Percentiles rank a stretch among this genome's conserved stretches.
Conservation (phyloP, 2,113 vertebrate species). For the Indri indri region DNA sequence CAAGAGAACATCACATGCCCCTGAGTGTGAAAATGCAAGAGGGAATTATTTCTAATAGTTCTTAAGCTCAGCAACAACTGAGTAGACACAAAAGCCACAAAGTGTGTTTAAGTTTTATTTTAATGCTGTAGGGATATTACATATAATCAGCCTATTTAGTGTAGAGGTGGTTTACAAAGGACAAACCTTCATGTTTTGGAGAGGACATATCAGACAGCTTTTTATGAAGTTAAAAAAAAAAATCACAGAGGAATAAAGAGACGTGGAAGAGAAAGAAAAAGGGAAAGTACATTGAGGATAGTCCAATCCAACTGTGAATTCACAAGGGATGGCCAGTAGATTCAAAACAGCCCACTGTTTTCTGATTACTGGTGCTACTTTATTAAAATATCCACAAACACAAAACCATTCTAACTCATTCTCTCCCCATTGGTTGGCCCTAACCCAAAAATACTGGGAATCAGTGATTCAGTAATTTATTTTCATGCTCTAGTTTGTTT, state of each 20-base stretch:
- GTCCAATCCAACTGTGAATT: neutral
- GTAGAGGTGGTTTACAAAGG: neutral
- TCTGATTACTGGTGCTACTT: neutral
- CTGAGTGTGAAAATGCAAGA: neutral
- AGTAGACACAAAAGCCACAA: conserved; percentile 32
- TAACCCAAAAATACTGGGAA: neutral
- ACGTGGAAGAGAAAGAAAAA: neutral
- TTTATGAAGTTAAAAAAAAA: neutral
- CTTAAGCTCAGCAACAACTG: neutral
- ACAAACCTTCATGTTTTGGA: neutral
- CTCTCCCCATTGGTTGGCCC: neutral
- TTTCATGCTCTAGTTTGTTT: conserved; percentile 14
- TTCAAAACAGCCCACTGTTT: neutral
- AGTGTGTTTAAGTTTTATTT: neutral
- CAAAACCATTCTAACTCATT: neutral
- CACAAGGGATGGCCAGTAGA: neutral
- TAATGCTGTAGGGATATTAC: neutral
- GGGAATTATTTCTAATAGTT: neutral
- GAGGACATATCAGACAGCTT: neutral
- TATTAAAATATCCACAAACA: neutral
- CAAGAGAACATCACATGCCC: neutral
- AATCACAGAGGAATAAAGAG: neutral
- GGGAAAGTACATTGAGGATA: neutral
- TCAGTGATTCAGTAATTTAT: neutral
- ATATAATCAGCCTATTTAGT: neutral